phyloP scores from a whole-genome alignment of 2,113 vertebrate species.

The Butastur rufipennis region DNA sequence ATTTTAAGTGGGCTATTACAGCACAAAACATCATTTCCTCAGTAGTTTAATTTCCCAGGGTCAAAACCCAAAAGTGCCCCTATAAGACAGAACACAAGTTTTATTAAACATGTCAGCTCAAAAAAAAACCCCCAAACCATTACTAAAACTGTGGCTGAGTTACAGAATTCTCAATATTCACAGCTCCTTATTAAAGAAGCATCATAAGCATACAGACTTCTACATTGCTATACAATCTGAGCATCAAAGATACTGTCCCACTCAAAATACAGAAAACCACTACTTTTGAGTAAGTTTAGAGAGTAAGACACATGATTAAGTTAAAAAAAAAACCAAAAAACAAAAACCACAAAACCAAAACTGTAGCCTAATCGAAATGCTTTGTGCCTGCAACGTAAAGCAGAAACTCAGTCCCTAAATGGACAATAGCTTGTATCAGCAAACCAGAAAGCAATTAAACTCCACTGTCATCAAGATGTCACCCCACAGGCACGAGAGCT shows the following conservation, averaged over 20 bases:
- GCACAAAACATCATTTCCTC: neutral
- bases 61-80: neutral
- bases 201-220: fast-evolving
- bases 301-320: neutral
- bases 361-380: neutral
- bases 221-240: neutral
- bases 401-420: neutral
- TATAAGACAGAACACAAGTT: neutral
- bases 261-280: neutral
- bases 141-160: neutral
- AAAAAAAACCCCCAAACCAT: neutral
- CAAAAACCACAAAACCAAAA: neutral
- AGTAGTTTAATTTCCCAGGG: neutral
- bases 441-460: conserved; percentile 29
- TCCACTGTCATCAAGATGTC: conserved; percentile 43
- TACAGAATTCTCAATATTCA: neutral
- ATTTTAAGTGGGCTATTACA: neutral
- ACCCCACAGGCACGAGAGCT: conserved; percentile 37
- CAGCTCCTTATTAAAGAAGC: neutral
- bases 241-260: fast-evolving
- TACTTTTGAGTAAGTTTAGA: neutral
- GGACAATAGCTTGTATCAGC: conserved; percentile 25
- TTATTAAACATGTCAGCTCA: neutral
- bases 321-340: neutral
- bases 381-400: neutral